A percentile compares a stretch with the other conserved stretches of the same genome.
Conservation (phyloP, 2,797 vertebrate species). For the Chanos chanos region DNA sequence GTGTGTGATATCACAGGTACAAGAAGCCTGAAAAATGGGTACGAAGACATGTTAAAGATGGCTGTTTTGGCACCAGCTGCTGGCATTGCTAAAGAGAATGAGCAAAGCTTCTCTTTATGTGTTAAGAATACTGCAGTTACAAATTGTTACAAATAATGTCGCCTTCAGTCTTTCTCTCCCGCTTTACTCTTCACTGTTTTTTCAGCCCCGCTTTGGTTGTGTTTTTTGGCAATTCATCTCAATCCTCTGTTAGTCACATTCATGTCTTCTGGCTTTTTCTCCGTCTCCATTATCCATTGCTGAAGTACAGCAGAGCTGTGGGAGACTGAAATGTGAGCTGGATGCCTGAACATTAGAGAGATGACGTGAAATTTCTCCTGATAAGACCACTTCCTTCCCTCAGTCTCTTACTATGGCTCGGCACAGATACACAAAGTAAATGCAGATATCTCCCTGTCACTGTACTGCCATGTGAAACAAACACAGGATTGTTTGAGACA, state of each 20-base stretch:
- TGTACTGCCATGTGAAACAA: not conserved
- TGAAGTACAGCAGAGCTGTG: too few relatives aligned
- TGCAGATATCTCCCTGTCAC: too few relatives aligned
- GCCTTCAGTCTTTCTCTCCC: not conserved
- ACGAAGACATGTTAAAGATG: not conserved
- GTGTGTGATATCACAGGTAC: not conserved
- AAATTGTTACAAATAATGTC: too few relatives aligned
- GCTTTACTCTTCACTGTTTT: not conserved
- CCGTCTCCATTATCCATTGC: too few relatives aligned
- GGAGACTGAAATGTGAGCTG: too few relatives aligned
- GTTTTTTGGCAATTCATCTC: not conserved
- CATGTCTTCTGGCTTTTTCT: not conserved
- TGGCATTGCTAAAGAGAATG: not conserved
- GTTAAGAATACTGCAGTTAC: too few relatives aligned
- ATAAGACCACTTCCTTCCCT: too few relatives aligned
- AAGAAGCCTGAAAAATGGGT: constrained; percentile 47
- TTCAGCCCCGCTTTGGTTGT: too few relatives aligned
- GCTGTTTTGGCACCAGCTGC: not conserved
- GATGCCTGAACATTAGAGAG: too few relatives aligned
- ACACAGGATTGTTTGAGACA: not conserved
- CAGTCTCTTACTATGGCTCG: too few relatives aligned
- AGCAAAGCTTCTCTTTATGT: not conserved
- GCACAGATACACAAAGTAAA: too few relatives aligned
- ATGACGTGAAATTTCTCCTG: too few relatives aligned
- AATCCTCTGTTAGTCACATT: not conserved